Evolutionary conservation across 2,888 invertebrate species (phyloP).

Genomic region (Phania funesta): DNA sequence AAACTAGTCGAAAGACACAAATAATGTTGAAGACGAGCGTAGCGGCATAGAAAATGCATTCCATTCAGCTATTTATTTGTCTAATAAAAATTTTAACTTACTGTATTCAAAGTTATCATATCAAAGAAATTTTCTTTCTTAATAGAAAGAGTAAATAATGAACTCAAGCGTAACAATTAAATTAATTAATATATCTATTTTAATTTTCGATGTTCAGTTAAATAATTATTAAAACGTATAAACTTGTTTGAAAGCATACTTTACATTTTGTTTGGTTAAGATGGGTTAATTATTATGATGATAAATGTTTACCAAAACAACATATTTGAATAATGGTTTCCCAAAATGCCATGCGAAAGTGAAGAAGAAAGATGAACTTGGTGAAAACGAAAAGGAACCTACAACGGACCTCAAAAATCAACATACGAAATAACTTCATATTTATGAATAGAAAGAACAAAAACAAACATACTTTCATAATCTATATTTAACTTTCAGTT

Average conservation of each 20-base stretch:
- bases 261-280: conserved; percentile 18
- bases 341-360: conserved; percentile 41
- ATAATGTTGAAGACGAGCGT: too few species aligned
- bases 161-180: too few species aligned
- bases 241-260: conserved; percentile 2
- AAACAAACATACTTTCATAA: conserved; percentile 33
- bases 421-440: not conserved
- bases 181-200: too few species aligned
- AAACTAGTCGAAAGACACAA: too few species aligned
- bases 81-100: too few species aligned
- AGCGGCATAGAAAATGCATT: too few species aligned
- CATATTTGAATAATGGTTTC: conserved; percentile 58
- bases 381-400: not conserved
- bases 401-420: not conserved
- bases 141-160: too few species aligned
- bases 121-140: too few species aligned
- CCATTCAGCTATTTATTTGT: too few species aligned
- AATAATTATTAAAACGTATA: not conserved
- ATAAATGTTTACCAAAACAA: conserved; percentile 62
- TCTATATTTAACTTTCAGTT: conserved; percentile 52
- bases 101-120: too few species aligned
- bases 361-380: not conserved
- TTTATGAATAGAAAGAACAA: not conserved
- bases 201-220: too few species aligned
- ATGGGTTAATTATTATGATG: conserved; percentile 45